phyloP scores from a whole-genome alignment of 2,888 invertebrate genomes.

The Anagyrus pseudococci region DNA sequence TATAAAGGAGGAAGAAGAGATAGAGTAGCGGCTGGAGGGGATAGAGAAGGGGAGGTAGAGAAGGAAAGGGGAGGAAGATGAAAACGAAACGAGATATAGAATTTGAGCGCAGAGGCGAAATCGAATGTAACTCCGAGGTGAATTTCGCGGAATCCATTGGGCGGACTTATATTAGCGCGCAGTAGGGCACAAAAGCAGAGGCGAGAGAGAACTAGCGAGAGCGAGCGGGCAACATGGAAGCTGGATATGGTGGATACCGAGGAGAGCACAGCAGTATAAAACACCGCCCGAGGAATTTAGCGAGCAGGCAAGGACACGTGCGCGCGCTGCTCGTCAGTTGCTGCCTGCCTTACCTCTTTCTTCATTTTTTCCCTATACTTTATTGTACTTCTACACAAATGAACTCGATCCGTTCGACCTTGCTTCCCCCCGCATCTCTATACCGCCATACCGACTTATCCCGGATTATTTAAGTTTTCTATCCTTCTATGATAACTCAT shows the following conservation, averaged over 20 bases:
- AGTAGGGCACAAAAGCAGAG: constrained; percentile 19
- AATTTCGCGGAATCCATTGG: constrained; percentile 28
- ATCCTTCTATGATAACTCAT: too few species aligned
- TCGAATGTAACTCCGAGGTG: constrained; percentile 27
- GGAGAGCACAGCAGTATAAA: too few species aligned
- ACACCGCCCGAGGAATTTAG: too few species aligned
- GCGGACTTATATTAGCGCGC: constrained; percentile 10
- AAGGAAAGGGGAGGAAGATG: too few species aligned
- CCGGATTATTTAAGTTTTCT: too few species aligned
- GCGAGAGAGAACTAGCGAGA: constrained; percentile 16
- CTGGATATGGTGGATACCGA: too few species aligned
- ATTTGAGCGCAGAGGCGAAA: constrained; percentile 7
- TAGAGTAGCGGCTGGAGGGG: neutral
- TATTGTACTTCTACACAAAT: neutral
- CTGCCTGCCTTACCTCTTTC: neutral
- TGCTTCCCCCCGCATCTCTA: too few species aligned
- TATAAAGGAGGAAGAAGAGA: neutral
- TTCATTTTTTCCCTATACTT: neutral
- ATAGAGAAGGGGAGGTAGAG: too few species aligned
- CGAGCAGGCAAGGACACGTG: constrained; percentile 29
- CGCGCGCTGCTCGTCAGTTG: constrained; percentile 3
- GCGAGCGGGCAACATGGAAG: constrained; percentile 7
- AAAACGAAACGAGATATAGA: neutral
- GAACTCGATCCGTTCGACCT: too few species aligned
- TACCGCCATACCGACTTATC: too few species aligned